Evolutionary conservation across 2,888 invertebrate genomes (phyloP).

Genomic region (Phytoseiulus persimilis): DNA sequence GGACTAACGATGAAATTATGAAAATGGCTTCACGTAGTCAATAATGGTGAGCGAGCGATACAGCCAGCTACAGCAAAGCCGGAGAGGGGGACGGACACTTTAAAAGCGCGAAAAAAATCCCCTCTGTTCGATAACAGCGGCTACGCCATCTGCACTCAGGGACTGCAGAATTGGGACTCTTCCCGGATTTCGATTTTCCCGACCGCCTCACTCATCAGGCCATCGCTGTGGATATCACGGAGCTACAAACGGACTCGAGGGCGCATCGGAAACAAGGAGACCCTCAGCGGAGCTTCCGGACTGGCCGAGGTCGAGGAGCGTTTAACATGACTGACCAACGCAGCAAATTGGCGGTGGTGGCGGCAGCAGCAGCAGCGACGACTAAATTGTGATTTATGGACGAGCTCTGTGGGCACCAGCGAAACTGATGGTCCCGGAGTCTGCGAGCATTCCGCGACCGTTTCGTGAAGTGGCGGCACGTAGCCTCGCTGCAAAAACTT

Average conservation of each 20-base stretch:
- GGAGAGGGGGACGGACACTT: background rate
- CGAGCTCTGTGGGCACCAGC: slow-evolving; percentile 5
- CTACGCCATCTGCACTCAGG: background rate
- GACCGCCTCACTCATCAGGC: background rate
- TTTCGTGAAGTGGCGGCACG: background rate
- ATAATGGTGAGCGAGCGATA: background rate
- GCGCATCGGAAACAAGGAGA: background rate
- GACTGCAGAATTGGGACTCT: too few relatives aligned
- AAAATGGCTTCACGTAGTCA: background rate
- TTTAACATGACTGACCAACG: slow-evolving; percentile 5
- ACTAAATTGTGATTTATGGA: background rate
- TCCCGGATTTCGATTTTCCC: background rate
- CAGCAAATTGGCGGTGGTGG: background rate
- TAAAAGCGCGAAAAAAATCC: background rate
- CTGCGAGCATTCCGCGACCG: background rate
- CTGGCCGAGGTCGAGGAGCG: background rate
- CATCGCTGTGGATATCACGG: background rate
- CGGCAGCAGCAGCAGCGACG: background rate
- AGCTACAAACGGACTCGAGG: background rate
- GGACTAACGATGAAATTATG: background rate
- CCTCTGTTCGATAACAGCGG: background rate
- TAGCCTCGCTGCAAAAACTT: background rate
- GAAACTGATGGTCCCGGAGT: background rate
- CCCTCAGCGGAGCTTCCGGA: background rate
- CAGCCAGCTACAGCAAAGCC: background rate